Evolutionary conservation across 35 echinoderm and acorn worm genomes (phyloP).

Genomic region (Ophiothrix spiculata): DNA sequence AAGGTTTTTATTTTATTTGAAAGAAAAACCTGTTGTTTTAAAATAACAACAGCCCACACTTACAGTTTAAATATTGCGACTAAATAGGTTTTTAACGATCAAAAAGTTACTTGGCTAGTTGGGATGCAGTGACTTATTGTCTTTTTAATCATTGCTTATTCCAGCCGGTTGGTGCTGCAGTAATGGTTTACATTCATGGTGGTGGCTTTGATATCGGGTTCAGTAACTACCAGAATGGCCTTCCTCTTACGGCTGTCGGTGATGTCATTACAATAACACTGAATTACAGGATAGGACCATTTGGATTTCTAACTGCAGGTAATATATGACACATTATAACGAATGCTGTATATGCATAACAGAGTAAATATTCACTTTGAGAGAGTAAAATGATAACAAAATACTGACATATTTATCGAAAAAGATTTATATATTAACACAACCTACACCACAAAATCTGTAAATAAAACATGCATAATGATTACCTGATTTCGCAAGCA

Average conservation of each 20-base stretch:
- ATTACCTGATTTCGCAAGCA: too few relatives aligned
- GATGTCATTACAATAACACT: neutral
- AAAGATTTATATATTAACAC: too few relatives aligned
- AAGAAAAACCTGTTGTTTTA: neutral
- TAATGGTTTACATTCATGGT: slow-evolving; percentile 84
- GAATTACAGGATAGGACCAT: neutral
- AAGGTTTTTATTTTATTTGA: neutral
- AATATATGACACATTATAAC: too few relatives aligned
- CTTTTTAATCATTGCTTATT: neutral
- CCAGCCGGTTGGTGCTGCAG: slow-evolving; percentile 40
- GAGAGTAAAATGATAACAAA: too few relatives aligned
- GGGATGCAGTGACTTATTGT: neutral
- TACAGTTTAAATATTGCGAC: neutral
- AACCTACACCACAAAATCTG: too few relatives aligned
- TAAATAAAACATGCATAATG: too few relatives aligned
- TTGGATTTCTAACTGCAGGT: neutral
- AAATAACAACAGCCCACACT: neutral
- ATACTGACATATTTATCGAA: too few relatives aligned
- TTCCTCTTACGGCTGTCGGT: neutral
- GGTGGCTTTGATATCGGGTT: slow-evolving; percentile 53
- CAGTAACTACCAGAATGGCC: neutral
- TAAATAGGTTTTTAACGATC: too few relatives aligned
- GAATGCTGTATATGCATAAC: too few relatives aligned
- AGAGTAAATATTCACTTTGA: too few relatives aligned
- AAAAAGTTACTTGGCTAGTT: neutral